A percentile compares a stretch with the other conserved stretches of the same genome.
phyloP scores from a whole-genome alignment of 2,888 invertebrate genomes.

The Anticlea derivata region DNA sequence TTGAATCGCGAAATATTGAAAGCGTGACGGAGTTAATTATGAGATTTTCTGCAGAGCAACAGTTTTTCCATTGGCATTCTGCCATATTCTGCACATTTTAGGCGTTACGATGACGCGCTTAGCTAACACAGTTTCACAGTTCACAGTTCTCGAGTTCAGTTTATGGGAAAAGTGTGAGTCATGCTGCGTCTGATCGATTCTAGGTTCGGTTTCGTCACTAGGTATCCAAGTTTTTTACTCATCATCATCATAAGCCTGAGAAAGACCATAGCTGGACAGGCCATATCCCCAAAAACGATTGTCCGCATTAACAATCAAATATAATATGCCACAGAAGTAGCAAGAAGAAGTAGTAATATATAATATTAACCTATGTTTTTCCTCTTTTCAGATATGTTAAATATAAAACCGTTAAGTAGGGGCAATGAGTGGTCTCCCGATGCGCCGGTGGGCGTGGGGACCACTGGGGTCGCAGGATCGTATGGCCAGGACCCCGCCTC shows the following conservation, averaged over 20 bases:
- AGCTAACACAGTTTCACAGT: too few relatives aligned
- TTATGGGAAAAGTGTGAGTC: slow-evolving; percentile 19
- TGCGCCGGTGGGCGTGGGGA: slow-evolving; percentile 67
- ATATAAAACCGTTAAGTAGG: slow-evolving; percentile 83
- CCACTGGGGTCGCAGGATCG: slow-evolving; percentile 66
- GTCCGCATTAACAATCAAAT: too few relatives aligned
- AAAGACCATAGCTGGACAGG: too few relatives aligned
- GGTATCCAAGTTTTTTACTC: background rate
- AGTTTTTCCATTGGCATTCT: slow-evolving; percentile 25
- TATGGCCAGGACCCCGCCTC: slow-evolving; percentile 53
- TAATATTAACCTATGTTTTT: slow-evolving; percentile 4
- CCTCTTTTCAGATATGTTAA: slow-evolving; percentile 73
- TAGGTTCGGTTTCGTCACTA: background rate
- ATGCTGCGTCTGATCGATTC: slow-evolving; percentile 11
- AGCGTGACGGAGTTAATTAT: background rate
- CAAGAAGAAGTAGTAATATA: too few relatives aligned
- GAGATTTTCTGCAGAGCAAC: slow-evolving; percentile 13
- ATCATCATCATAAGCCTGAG: too few relatives aligned
- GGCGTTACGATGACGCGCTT: slow-evolving; percentile 28
- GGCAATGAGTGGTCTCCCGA: slow-evolving; percentile 75
- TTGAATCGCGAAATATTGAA: too few relatives aligned
- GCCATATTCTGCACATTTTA: slow-evolving; percentile 28
- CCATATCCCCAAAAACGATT: too few relatives aligned
- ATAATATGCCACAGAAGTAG: too few relatives aligned
- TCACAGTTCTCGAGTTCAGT: background rate